A percentile compares a stretch with the other conserved stretches of the same genome.
Evolutionary conservation across 2,888 invertebrate genomes (phyloP).

Genomic region (Noctua pronuba): DNA sequence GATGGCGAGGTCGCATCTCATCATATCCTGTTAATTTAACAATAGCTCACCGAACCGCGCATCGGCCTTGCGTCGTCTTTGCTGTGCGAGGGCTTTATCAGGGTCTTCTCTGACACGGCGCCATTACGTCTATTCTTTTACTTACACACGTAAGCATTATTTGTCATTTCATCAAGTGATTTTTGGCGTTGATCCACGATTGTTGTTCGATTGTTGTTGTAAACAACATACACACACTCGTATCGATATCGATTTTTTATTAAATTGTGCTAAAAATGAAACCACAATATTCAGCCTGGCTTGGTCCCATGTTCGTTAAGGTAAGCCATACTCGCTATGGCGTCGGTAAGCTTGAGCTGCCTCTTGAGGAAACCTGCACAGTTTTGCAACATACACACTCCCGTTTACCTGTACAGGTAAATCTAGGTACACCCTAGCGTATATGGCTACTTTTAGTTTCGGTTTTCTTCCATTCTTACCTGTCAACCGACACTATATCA

Average conservation of each 20-base stretch:
- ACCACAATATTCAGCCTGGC: background rate
- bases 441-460: background rate
- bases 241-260: background rate
- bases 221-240: slow-evolving; percentile 14
- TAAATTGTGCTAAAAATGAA: background rate
- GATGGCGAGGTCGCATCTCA: slow-evolving; percentile 78
- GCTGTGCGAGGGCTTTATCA: slow-evolving; percentile 75
- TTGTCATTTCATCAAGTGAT: slow-evolving; percentile 9
- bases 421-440: too few species aligned
- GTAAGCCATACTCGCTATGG: too few species aligned
- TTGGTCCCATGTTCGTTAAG: background rate
- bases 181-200: slow-evolving; percentile 29
- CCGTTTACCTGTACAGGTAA: too few species aligned
- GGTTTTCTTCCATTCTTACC: background rate
- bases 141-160: slow-evolving; percentile 26
- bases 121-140: slow-evolving; percentile 43
- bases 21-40: slow-evolving; percentile 83
- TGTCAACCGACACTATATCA: background rate
- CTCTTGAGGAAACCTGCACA: too few species aligned
- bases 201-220: background rate
- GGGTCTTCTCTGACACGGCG: slow-evolving; percentile 73
- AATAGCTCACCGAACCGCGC: slow-evolving; percentile 74
- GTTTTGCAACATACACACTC: too few species aligned
- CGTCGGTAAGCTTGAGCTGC: too few species aligned
- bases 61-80: slow-evolving; percentile 71